Evolutionary conservation across 2,888 invertebrate species (phyloP), one percentile per base, ranked within the genome.

Genomic region (Drosophila histrio): DNA sequence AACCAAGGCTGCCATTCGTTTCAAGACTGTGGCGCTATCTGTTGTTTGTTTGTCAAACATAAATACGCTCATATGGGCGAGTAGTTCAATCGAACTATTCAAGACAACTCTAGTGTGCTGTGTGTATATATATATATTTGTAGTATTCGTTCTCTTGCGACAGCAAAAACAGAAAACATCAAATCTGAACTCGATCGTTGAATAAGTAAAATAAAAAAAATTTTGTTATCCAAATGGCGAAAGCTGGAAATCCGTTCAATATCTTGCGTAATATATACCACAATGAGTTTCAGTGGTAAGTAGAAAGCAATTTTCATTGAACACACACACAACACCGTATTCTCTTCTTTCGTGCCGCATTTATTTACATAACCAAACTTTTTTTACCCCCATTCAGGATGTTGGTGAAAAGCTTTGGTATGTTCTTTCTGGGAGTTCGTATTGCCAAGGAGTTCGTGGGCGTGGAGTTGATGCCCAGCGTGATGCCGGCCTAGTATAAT

Each of bases 281-380:
- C 87, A 95, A 96, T 90, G 95, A 95, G 62, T 96, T 95, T 81
- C 96, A 95, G 93, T 96, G 96, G 96, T 95, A 92, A 93, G 93
- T 91, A 76, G 19, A 2, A 19, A 19, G 2, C 3, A 21, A 11
- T 13, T 17, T 11, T n/a, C 30, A 32, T 28, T 22, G 7, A 41
- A 22, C 1, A 38, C 22, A 17, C 30, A n/a, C n/a, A n/a, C n/a
- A n/a, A n/a, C n/a, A 2, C 1, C 13, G 6, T 11, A 21, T 44
- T 6, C 7, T 8, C n/a, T n/a, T n/a, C n/a, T n/a, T n/a, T n/a
- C 8, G 6, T 50, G 47, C 54, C 32, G 49, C 41, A 46, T 43
- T 47, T 34, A 39, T 73, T 75, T 63, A 71, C 77, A 74, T 80
- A 80, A 80, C 79, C 77, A 41, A 53, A 65, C 71, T 79, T 77